phyloP scores from a whole-genome alignment of 2,888 invertebrate species.

The Aromia moschata region DNA sequence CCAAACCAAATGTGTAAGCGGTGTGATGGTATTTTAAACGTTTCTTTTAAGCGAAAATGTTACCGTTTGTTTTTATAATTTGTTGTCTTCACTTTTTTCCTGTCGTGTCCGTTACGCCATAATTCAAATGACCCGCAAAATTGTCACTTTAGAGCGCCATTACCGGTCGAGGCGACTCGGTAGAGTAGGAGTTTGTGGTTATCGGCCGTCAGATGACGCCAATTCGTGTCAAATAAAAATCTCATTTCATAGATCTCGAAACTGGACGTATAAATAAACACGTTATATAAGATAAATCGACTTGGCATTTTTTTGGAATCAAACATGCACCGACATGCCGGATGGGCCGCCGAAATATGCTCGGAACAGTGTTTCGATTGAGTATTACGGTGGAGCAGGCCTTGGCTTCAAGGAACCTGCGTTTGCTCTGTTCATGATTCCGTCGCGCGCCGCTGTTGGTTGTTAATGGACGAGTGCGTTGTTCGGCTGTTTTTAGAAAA shows the following conservation, averaged over 20 bases:
- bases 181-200: neutral
- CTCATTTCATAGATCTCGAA: slow-evolving; percentile 20
- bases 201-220: slow-evolving; percentile 2
- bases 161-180: neutral
- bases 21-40: too few species aligned
- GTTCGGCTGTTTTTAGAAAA: slow-evolving; percentile 59
- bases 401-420: slow-evolving; percentile 53
- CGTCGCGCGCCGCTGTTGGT: slow-evolving; percentile 52
- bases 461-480: slow-evolving; percentile 57
- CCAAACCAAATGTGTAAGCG: too few species aligned
- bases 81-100: neutral
- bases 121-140: slow-evolving; percentile 16
- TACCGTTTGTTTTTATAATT: too few species aligned
- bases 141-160: neutral
- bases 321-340: neutral
- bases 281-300: slow-evolving; percentile 6
- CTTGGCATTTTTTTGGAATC: neutral
- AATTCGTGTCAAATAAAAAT: slow-evolving; percentile 11
- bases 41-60: too few species aligned
- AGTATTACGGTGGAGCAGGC: slow-evolving; percentile 46
- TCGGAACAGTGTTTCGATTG: slow-evolving; percentile 30
- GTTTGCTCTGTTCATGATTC: slow-evolving; percentile 57
- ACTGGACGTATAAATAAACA: neutral
- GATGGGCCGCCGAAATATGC: neutral
- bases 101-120: neutral